These are phyloP conservation scores for Spilosoma lubricipeda DNA, from an alignment of 2,888 invertebrate species.

Conservation along the genomic window DNA sequence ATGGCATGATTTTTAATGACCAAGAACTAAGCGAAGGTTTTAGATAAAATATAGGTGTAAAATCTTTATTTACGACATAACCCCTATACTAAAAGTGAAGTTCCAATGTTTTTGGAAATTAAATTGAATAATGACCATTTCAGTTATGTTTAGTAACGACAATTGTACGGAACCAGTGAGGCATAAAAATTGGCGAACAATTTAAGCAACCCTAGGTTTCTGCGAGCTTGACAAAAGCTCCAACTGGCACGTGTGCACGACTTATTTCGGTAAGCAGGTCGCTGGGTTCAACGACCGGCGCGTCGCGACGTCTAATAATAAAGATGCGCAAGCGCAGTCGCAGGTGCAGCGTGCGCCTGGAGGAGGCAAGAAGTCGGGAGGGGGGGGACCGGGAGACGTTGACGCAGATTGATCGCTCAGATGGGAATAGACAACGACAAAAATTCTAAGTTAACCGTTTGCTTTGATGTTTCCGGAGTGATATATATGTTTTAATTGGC, in stretches of 20 bases:
- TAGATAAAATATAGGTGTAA: not conserved
- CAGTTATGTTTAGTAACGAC: not conserved
- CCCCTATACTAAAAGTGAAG: not conserved
- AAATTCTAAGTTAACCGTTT: conserved; percentile 38
- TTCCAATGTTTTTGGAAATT: not conserved
- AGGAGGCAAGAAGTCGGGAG: conserved; percentile 29
- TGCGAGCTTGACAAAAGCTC: conserved; percentile 57
- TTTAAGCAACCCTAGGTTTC: conserved; percentile 40
- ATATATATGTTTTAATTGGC: conserved; percentile 39
- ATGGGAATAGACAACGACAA: conserved; percentile 48
- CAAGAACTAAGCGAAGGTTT: conserved; percentile 1
- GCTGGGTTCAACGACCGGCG: conserved; percentile 77
- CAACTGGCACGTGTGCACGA: conserved; percentile 69
- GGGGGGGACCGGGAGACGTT: conserved; percentile 24
- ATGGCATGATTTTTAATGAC: not conserved
- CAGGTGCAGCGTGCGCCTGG: conserved; percentile 64
- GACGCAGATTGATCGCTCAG: conserved; percentile 53
- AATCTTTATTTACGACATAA: not conserved
- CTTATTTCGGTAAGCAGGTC: conserved; percentile 84
- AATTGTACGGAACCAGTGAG: conserved; percentile 16
- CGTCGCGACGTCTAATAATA: conserved; percentile 82
- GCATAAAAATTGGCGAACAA: conserved; percentile 11
- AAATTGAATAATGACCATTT: not conserved
- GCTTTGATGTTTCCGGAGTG: conserved; percentile 45
- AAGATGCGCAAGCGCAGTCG: conserved; percentile 75